Conservation (phyloP, 2,797 vertebrate species). For the Holocentrus rufus region DNA sequence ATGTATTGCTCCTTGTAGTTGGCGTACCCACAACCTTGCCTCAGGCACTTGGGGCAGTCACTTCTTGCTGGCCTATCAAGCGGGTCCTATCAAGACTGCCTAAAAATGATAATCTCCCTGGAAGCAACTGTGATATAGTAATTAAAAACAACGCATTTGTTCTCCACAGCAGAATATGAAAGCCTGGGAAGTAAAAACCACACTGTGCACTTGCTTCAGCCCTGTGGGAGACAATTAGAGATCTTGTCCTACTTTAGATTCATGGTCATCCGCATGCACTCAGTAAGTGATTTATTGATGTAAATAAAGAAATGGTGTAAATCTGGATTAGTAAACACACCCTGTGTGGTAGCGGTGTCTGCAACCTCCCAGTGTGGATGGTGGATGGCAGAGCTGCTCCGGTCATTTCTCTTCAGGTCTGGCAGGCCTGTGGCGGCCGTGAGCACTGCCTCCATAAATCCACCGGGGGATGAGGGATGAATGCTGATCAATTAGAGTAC, state of each 20-base stretch:
- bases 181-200: conserved; percentile 42
- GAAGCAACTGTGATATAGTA: conserved; percentile 38
- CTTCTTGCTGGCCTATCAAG: not conserved
- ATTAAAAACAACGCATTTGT: conserved; percentile 61
- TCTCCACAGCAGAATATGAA: conserved; percentile 47
- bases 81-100: not conserved
- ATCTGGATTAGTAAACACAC: conserved; percentile 65
- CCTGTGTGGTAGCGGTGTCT: conserved; percentile 38
- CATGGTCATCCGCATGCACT: conserved; percentile 59
- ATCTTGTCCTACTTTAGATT: conserved; percentile 57
- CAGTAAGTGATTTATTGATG: conserved; percentile 61
- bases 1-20: conserved; percentile 1
- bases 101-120: conserved; percentile 29
- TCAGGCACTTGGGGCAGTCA: conserved; percentile 35
- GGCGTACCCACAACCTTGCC: conserved; percentile 40
- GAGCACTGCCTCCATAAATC: conserved; percentile 62
- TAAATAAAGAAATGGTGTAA: conserved; percentile 47
- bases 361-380: conserved; percentile 45
- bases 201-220: conserved; percentile 25
- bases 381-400: conserved; percentile 53
- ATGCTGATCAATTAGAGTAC: conserved; percentile 74
- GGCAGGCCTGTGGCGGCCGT: conserved; percentile 56
- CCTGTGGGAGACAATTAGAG: conserved; percentile 65
- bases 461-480: conserved; percentile 59
- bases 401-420: conserved; percentile 64